These are phyloP conservation scores for Ranitomeya imitator DNA, from an alignment of 2,113 vertebrate species.

Conservation along the genomic window DNA sequence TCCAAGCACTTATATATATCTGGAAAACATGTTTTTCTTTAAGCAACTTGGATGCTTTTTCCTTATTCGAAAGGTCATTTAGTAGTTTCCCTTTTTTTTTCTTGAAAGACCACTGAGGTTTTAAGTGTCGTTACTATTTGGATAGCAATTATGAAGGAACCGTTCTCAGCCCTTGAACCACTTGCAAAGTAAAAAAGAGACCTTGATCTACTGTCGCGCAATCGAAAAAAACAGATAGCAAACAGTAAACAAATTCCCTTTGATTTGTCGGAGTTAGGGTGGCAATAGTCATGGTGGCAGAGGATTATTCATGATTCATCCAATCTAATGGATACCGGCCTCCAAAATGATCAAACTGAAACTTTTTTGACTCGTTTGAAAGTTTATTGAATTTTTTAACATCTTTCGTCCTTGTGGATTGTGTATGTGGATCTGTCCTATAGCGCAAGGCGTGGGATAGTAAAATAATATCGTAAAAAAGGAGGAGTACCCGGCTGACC, in stretches of 20 bases:
- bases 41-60: neutral
- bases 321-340: neutral
- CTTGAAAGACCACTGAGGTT: neutral
- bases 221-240: neutral
- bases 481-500: too few relatives aligned
- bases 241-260: neutral
- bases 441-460: too few relatives aligned
- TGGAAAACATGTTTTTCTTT: conserved; percentile 43
- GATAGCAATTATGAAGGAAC: neutral
- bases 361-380: neutral
- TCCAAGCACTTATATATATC: conserved; percentile 27
- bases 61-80: conserved; percentile 16
- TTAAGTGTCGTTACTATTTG: conserved; percentile 12
- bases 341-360: neutral
- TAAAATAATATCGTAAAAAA: too few relatives aligned
- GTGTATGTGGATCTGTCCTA: too few relatives aligned
- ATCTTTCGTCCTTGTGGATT: neutral
- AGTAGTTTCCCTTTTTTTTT: neutral
- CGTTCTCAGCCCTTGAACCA: neutral
- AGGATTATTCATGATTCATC: neutral
- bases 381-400: neutral
- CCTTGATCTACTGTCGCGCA: neutral
- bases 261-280: neutral
- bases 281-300: neutral
- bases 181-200: neutral